These are phyloP conservation scores for Micromys minutus DNA, from an alignment of 2,113 vertebrate genomes.

Conservation along the genomic window DNA sequence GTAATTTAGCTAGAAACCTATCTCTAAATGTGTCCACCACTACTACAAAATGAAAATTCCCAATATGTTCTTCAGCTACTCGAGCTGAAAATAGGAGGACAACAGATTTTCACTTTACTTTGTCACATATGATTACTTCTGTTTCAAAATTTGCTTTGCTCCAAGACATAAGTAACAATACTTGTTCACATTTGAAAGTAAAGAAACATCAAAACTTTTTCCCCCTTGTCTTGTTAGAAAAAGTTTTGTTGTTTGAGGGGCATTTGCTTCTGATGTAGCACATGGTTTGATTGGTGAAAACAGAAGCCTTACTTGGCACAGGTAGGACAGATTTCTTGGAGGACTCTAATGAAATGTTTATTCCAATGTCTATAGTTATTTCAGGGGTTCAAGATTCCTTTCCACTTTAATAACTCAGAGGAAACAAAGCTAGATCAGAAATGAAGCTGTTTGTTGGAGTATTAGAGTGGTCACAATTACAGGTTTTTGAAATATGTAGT, in stretches of 20 bases:
- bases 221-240: neutral
- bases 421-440: neutral
- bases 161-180: slow-evolving; percentile 60
- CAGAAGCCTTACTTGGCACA: neutral
- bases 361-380: neutral
- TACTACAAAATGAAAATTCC: slow-evolving; percentile 52
- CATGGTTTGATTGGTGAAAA: neutral
- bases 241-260: neutral
- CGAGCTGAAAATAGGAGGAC: slow-evolving; percentile 68
- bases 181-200: slow-evolving; percentile 61
- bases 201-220: neutral
- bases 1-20: slow-evolving; percentile 45
- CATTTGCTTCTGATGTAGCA: fast-evolving
- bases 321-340: neutral
- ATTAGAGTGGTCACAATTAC: neutral
- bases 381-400: neutral
- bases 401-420: neutral
- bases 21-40: slow-evolving; percentile 41
- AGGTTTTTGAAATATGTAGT: neutral
- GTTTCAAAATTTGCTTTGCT: slow-evolving; percentile 59
- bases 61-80: slow-evolving; percentile 70
- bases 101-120: slow-evolving; percentile 75
- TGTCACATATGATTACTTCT: slow-evolving; percentile 73
- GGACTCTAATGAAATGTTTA: neutral
- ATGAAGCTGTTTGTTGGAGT: neutral